phyloP scores from a whole-genome alignment of 1,140 invertebrate genomes.

The Periplaneta americana region DNA sequence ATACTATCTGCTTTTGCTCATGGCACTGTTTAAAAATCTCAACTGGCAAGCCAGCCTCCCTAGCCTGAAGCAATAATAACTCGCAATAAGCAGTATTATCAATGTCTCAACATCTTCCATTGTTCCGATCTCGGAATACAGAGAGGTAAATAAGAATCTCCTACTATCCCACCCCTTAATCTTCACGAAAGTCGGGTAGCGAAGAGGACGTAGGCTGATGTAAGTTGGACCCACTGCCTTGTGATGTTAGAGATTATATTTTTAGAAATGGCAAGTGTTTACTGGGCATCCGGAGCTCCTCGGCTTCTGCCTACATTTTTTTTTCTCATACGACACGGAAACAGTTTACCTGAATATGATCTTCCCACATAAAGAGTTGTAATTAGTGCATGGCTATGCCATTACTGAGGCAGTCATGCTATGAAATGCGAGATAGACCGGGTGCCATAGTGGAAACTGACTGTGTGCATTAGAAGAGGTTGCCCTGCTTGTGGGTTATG shows the following conservation, averaged over 20 bases:
- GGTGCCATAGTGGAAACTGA: constrained; percentile 6
- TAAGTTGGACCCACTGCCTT: not conserved
- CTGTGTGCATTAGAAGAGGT: not conserved
- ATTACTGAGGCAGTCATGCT: not conserved
- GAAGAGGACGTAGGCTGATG: not conserved
- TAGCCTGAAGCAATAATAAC: constrained; percentile 21
- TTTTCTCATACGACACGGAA: not conserved
- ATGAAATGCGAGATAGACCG: too few relatives aligned
- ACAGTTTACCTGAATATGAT: not conserved
- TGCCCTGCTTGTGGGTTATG: not conserved
- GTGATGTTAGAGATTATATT: not conserved
- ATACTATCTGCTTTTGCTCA: constrained; percentile 12
- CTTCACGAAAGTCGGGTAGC: not conserved
- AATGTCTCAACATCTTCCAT: constrained; percentile 17
- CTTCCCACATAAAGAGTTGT: not conserved
- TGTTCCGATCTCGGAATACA: not conserved
- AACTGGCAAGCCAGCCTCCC: constrained; percentile 13
- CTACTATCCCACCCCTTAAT: not conserved
- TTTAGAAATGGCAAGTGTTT: not conserved
- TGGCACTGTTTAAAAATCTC: constrained; percentile 3
- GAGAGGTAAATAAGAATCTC: not conserved
- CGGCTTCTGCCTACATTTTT: not conserved
- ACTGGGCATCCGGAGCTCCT: not conserved
- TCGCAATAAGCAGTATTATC: constrained; percentile 22
- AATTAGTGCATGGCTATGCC: not conserved